Conservation (phyloP, 37 sponge, comb jelly and placozoan genomes). For the Aphrocallistes beatrix region DNA sequence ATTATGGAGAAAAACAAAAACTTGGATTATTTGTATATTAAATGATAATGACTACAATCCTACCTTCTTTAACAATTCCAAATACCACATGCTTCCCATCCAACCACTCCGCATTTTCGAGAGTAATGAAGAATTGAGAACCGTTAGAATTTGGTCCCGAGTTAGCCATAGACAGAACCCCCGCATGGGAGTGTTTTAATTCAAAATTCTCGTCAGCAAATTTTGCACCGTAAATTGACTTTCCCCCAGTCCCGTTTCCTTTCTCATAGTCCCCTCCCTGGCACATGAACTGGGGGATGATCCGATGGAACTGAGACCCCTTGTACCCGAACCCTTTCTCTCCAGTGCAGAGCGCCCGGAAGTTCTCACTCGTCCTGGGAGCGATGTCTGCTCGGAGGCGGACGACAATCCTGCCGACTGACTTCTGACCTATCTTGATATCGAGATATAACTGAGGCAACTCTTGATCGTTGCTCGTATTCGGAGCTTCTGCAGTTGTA, state of each 20-base stretch:
- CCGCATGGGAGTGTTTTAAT: conserved; percentile 78
- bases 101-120: conserved; percentile 71
- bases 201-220: conserved; percentile 96
- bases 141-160: conserved; percentile 83
- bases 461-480: conserved; percentile 33
- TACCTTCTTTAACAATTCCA: conserved; percentile 80
- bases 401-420: conserved; percentile 53
- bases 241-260: conserved; percentile 88
- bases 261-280: conserved; percentile 88
- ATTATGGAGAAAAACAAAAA: too few species aligned
- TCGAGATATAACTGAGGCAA: conserved; percentile 55
- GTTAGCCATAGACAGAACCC: conserved; percentile 87
- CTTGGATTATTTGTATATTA: too few species aligned
- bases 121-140: conserved; percentile 80
- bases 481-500: conserved; percentile 37
- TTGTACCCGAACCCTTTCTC: conserved; percentile 95
- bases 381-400: conserved; percentile 59
- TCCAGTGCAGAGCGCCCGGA: conserved; percentile 77
- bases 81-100: conserved; percentile 99
- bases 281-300: conserved; percentile 94
- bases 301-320: conserved; percentile 82
- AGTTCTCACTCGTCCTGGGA: conserved; percentile 76
- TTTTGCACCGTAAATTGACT: conserved; percentile 84
- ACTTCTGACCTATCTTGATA: conserved; percentile 56
- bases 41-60: conserved; percentile 16